Base-by-base conservation (phyloP, 2,888 invertebrate genomes). In the Pedicia rivosa region DNA sequence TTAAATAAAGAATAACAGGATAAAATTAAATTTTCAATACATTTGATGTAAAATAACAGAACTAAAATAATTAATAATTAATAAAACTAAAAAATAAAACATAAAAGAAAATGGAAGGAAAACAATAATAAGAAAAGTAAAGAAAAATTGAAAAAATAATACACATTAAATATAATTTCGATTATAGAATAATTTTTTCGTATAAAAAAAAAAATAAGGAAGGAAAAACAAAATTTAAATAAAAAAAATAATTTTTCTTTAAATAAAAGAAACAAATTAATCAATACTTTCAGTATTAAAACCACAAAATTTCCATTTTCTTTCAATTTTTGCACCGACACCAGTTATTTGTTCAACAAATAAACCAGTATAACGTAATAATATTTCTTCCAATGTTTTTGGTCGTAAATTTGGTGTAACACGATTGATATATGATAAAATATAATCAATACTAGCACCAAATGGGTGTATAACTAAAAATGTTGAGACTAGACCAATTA, bases 381-480 rank as follows among this genome's bases (percentile, higher is more conserved):
- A 70, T 15, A 90, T 66, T 44, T 69, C 67, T 59, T 86, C 84
- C 10, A 90, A 73, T 44, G 80, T 78, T 27, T 77, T 72, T 33
- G 81, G 76, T 41, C 78, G 68, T 34, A 82, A 64, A 46, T 66
- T 66, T 2, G 79, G 67, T 49, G 83, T 78, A 45, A 87, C 65
- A 52, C 82, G 83, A 50, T 83, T 81, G 15, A 94, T 72, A 61
- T 91, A 94, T 7, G 84, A 86, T 68, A 84, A 84, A 44, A 94
- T 78, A 59, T 87, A 86, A 56, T 87, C 88, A 3, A 87, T 68
- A 40, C 82, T 83, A 2, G 91, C 90, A 32, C 94, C 94, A 52
- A 82, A 81, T 0, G 92, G 94, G 62, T 94, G 92, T 26, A 94
- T 83, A 20, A 60, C 53, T 36, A 94, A 68, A 62, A 90, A 94